A percentile compares a stretch with the other conserved stretches of the same genome.
phyloP scores from a whole-genome alignment of 2,888 invertebrate species.

The Sarcophaga variegata region DNA sequence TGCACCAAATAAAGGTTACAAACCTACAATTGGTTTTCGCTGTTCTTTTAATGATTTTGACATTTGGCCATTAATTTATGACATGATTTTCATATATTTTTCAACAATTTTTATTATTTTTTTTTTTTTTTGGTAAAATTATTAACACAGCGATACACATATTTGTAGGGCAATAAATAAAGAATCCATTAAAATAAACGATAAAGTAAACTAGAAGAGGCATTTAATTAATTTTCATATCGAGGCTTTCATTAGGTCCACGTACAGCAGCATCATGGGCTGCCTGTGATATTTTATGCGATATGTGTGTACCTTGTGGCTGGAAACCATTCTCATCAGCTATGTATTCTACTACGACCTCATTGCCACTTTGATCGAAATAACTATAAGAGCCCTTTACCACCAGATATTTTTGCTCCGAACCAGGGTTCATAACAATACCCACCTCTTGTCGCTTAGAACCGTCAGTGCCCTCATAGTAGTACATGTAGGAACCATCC shows the following conservation, averaged over 20 bases:
- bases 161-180: neutral
- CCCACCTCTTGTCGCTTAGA: slow-evolving; percentile 77
- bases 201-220: neutral
- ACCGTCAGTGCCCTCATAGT: slow-evolving; percentile 77
- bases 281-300: slow-evolving; percentile 71
- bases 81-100: slow-evolving; percentile 11
- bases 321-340: slow-evolving; percentile 78
- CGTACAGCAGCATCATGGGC: slow-evolving; percentile 69
- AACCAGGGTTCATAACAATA: slow-evolving; percentile 72
- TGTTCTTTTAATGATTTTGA: slow-evolving; percentile 60
- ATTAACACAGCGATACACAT: neutral
- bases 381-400: slow-evolving; percentile 78
- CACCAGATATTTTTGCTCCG: slow-evolving; percentile 73
- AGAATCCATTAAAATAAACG: neutral
- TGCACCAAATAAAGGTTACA: slow-evolving; percentile 34
- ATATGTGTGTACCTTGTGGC: slow-evolving; percentile 75
- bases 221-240: slow-evolving; percentile 3
- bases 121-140: neutral
- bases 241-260: neutral
- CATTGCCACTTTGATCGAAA: slow-evolving; percentile 74
- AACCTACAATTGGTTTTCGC: slow-evolving; percentile 26
- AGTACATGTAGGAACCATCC: slow-evolving; percentile 78
- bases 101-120: neutral
- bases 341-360: slow-evolving; percentile 77
- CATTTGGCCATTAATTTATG: slow-evolving; percentile 50